Percentiles rank a stretch among this genome's conserved stretches.
phyloP scores from a whole-genome alignment of 1,140 invertebrate species.

The Limonius californicus region DNA sequence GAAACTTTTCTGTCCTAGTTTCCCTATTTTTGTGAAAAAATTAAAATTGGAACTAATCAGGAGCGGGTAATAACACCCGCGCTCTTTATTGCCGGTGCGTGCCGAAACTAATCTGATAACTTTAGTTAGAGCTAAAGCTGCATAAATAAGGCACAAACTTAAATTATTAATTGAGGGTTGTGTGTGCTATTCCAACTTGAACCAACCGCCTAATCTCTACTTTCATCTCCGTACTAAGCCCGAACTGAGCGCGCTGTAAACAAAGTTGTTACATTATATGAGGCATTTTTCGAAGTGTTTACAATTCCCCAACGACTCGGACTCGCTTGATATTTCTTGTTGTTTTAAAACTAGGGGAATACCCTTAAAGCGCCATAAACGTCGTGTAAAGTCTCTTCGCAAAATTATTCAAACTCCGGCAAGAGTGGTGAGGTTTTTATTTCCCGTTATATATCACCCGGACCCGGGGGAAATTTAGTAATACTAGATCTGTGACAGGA shows the following conservation, averaged over 20 bases:
- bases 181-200: too few species aligned
- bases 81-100: neutral
- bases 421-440: slow-evolving; percentile 1
- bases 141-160: too few species aligned
- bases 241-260: too few species aligned
- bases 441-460: neutral
- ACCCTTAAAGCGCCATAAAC: neutral
- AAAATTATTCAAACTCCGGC: neutral
- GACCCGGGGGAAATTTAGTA: neutral
- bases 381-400: neutral
- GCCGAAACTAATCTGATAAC: neutral
- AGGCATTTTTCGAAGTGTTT: neutral
- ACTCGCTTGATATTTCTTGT: too few species aligned
- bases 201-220: too few species aligned
- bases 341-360: neutral
- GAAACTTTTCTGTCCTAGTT: too few species aligned
- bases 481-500: neutral
- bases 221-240: too few species aligned
- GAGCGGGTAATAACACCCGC: neutral
- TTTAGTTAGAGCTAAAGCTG: neutral
- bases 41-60: too few species aligned
- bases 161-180: too few species aligned
- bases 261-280: too few species aligned
- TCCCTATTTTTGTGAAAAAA: too few species aligned
- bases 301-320: neutral